These are phyloP conservation scores for Euura saliciscinereae DNA, from an alignment of 1,140 invertebrate species.

Conservation along the genomic window DNA sequence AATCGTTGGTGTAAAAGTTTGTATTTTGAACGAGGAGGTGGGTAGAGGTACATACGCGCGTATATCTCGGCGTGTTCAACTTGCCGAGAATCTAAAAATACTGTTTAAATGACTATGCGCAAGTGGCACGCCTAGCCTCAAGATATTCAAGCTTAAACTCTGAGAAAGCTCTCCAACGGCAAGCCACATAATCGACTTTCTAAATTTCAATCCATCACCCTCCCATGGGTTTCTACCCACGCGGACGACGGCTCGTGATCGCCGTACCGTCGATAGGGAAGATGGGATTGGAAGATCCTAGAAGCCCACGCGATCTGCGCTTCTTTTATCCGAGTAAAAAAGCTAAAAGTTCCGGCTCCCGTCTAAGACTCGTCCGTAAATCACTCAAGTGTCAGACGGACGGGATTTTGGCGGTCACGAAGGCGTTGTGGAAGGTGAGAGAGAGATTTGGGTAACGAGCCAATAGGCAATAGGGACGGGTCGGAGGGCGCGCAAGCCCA, in stretches of 20 bases:
- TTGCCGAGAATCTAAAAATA: constrained; percentile 51
- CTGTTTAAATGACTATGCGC: constrained; percentile 41
- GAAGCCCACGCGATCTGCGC: no score
- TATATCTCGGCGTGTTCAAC: constrained; percentile 29
- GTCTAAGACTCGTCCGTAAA: not conserved
- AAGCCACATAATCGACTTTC: no score
- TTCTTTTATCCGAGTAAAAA: not conserved
- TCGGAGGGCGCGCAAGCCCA: not conserved
- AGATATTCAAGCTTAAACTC: constrained; percentile 8
- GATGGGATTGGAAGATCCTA: no score
- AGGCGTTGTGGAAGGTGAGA: not conserved
- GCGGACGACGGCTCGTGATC: no score
- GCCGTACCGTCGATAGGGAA: no score
- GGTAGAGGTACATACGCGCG: not conserved
- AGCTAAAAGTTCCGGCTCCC: not conserved
- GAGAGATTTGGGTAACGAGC: not conserved
- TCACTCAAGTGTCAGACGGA: constrained; percentile 4
- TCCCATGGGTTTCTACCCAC: no score
- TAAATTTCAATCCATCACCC: no score
- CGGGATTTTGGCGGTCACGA: not conserved
- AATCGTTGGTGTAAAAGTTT: constrained; percentile 12
- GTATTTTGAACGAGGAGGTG: not conserved
- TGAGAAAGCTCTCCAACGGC: not conserved
- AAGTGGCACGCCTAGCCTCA: constrained; percentile 6
- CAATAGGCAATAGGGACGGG: not conserved